phyloP scores from a whole-genome alignment of 2,888 invertebrate genomes.

The Quadroppia sp. region DNA sequence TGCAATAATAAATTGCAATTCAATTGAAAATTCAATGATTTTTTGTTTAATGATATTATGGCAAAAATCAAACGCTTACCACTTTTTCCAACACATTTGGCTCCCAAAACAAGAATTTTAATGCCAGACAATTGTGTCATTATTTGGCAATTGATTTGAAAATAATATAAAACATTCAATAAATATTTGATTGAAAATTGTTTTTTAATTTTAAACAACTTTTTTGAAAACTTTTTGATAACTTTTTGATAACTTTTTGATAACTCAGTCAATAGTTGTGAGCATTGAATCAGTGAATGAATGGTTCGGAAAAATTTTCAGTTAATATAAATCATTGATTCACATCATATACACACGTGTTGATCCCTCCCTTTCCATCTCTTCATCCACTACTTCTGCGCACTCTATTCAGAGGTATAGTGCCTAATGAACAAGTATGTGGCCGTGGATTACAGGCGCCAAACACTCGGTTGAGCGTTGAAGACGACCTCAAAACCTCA shows the following conservation, averaged over 20 bases:
- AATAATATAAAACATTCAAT: not conserved
- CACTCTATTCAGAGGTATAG: not conserved
- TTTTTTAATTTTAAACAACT: not conserved
- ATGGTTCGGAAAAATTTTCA: not conserved
- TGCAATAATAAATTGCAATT: no score
- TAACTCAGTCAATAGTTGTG: not conserved
- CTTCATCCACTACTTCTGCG: conserved; percentile 16
- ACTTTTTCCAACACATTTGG: conserved; percentile 37
- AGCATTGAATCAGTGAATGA: conserved; percentile 11
- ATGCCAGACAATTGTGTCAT: conserved; percentile 38
- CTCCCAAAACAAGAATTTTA: conserved; percentile 36
- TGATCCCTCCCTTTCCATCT: conserved; percentile 23
- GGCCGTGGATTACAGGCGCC: not conserved
- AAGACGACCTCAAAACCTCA: conserved; percentile 34
- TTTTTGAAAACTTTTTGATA: not conserved
- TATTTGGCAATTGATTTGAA: not conserved
- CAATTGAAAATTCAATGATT: no score
- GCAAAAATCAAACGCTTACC: conserved; percentile 28
- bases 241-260: not conserved
- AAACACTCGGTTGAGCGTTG: not conserved
- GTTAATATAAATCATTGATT: not conserved
- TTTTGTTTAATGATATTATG: not conserved
- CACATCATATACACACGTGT: conserved; percentile 31
- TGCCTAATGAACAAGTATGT: not conserved
- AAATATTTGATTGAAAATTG: not conserved